Conservation (phyloP, 2,797 vertebrate genomes). For the Liparis tanakae region DNA sequence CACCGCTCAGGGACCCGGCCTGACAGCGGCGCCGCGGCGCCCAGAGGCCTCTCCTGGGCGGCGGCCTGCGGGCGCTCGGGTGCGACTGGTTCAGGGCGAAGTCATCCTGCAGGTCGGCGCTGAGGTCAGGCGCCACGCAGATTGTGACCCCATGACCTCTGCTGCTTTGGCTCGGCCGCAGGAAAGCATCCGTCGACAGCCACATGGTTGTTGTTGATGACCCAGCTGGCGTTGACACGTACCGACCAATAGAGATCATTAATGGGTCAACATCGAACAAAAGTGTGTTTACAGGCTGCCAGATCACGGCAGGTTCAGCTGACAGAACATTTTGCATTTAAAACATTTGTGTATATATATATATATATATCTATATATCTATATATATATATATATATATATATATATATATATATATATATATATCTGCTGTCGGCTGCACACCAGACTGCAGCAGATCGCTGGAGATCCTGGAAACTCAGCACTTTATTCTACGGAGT, state of each 20-base stretch:
- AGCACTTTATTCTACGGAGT: no score
- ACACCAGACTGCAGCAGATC: no score
- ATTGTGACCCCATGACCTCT: conserved; percentile 63
- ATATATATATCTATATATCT: no score
- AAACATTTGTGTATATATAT: no score
- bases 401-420: no score
- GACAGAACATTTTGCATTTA: background rate
- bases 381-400: no score
- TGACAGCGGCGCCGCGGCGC: conserved; percentile 76
- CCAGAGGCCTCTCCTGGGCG: conserved; percentile 66
- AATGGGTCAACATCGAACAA: background rate
- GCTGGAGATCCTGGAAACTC: no score
- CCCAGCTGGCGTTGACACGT: conserved; percentile 16
- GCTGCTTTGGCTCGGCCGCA: conserved; percentile 20
- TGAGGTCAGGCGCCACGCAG: conserved; percentile 57
- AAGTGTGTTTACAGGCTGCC: rapidly evolving
- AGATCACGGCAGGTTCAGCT: background rate
- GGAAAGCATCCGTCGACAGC: conserved; percentile 47
- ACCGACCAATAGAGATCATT: background rate
- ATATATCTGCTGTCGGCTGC: no score
- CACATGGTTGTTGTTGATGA: conserved; percentile 62
- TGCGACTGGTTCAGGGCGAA: conserved; percentile 80
- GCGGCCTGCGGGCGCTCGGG: conserved; percentile 68
- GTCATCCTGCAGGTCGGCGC: conserved; percentile 50
- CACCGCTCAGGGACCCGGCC: conserved; percentile 77